phyloP scores from a whole-genome alignment of 2,888 invertebrate species.

The Brachyptera risi region DNA sequence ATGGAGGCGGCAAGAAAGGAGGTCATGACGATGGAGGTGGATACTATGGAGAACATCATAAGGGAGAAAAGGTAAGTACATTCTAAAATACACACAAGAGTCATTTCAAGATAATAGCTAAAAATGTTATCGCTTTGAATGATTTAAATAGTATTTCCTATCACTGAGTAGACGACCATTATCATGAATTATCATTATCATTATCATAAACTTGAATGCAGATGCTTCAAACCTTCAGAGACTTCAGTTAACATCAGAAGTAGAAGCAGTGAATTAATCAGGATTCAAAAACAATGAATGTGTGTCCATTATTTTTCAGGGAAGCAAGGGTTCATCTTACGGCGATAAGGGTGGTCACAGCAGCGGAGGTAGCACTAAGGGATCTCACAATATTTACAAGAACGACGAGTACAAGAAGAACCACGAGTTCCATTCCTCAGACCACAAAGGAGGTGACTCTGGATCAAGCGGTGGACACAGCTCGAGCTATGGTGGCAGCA shows the following conservation, averaged over 20 bases:
- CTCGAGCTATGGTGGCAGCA: constrained; percentile 32
- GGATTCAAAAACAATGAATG: no score
- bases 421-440: constrained; percentile 36
- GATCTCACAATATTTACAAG: constrained; percentile 37
- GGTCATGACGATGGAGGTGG: constrained; percentile 34
- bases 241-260: no score
- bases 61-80: constrained; percentile 32
- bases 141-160: no score
- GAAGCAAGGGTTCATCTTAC: constrained; percentile 30
- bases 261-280: no score
- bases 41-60: constrained; percentile 34
- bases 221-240: no score
- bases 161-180: no score
- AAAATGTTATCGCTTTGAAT: no score
- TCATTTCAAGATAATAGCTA: no score
- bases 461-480: constrained; percentile 35
- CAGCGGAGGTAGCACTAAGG: constrained; percentile 35
- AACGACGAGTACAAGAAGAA: constrained; percentile 37
- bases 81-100: no score
- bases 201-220: no score
- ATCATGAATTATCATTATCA: no score
- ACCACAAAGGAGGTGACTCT: constrained; percentile 35
- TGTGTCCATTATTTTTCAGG: constrained; percentile 15
- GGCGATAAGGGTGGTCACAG: constrained; percentile 32
- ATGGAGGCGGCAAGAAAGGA: constrained; percentile 29